phyloP scores from a whole-genome alignment of 2,888 invertebrate genomes.

The Tiliacea citrago region DNA sequence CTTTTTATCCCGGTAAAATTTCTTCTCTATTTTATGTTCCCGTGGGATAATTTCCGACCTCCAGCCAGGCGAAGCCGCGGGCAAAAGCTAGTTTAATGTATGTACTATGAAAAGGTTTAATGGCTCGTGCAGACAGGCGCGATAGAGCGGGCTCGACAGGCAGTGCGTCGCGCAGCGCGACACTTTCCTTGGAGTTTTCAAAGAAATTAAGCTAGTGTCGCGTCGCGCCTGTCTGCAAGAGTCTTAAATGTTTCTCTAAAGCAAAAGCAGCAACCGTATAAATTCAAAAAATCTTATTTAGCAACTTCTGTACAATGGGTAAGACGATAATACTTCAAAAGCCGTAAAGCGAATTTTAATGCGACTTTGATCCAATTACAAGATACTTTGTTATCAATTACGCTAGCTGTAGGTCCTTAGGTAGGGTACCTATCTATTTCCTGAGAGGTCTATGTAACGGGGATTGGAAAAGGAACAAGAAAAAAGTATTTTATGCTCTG shows the following conservation, averaged over 20 bases:
- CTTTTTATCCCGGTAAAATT: no score
- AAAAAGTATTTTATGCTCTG: neutral
- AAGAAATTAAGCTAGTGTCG: no score
- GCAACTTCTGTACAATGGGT: slow-evolving; percentile 34
- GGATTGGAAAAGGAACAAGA: neutral
- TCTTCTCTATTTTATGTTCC: no score
- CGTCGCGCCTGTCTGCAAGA: no score
- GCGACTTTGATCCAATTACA: slow-evolving; percentile 51
- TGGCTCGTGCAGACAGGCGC: no score
- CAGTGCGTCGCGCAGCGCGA: no score
- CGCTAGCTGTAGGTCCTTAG: neutral
- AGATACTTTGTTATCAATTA: slow-evolving; percentile 33
- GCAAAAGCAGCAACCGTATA: neutral
- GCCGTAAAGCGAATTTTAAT: slow-evolving; percentile 55
- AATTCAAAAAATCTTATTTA: slow-evolving; percentile 32
- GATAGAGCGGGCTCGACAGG: no score
- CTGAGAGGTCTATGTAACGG: neutral
- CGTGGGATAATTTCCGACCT: no score
- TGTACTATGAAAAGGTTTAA: no score
- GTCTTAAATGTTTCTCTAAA: neutral
- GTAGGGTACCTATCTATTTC: neutral
- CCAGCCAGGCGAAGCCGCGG: no score
- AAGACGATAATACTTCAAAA: slow-evolving; percentile 44
- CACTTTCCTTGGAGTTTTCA: no score
- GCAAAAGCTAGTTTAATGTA: no score